Conservation (phyloP, 2,113 vertebrate species). For the Gallinago undulata region DNA sequence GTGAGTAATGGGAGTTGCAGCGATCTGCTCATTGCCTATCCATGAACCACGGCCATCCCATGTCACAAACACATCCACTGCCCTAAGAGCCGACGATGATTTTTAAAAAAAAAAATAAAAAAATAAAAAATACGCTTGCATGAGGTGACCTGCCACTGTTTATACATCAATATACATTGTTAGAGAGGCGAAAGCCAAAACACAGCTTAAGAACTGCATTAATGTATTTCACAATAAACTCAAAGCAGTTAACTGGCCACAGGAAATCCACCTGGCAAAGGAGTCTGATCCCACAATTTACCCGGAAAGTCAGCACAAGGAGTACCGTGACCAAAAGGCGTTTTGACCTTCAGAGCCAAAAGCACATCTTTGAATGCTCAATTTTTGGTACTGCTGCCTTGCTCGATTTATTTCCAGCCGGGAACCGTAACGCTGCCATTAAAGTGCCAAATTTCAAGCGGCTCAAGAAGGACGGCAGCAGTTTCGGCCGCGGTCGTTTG, state of each 20-base stretch:
- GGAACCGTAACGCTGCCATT: not conserved
- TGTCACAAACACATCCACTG: not conserved
- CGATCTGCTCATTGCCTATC: not conserved
- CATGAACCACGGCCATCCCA: not conserved
- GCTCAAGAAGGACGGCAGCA: not conserved
- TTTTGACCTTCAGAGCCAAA: slow-evolving; percentile 9
- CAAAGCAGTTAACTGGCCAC: slow-evolving; percentile 5
- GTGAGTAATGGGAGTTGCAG: not conserved
- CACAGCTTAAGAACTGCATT: slow-evolving; percentile 6
- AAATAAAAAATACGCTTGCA: not conserved
- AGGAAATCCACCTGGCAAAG: not conserved
- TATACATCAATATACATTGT: slow-evolving; percentile 3
- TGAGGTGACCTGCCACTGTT: slow-evolving; percentile 29
- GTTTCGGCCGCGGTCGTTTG: not conserved
- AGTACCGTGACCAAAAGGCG: not conserved
- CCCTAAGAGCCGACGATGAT: not conserved
- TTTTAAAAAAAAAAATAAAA: not conserved
- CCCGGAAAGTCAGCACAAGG: not conserved
- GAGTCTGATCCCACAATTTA: not conserved
- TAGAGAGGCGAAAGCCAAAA: slow-evolving; percentile 36
- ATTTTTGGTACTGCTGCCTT: not conserved
- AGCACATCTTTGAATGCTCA: not conserved
- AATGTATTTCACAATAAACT: slow-evolving; percentile 32
- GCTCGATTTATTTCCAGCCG: not conserved
- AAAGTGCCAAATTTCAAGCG: not conserved